Evolutionary conservation across 2,113 vertebrate genomes (phyloP).

Genomic region (Ranitomeya imitator): DNA sequence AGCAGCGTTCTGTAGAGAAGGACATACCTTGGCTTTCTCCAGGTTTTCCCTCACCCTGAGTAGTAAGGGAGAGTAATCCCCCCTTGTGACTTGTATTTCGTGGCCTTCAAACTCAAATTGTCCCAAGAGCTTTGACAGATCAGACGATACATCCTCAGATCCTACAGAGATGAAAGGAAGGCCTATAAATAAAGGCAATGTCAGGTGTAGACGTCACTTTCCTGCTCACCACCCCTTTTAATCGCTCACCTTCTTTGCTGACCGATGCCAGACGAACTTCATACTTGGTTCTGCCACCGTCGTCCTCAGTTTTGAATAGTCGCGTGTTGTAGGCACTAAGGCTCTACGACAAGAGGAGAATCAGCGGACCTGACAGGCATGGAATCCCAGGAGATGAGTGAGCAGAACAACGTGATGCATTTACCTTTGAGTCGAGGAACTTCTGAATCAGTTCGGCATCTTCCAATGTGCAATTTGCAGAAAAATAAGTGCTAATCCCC

Average conservation of each 20-base stretch:
- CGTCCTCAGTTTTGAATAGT: constrained; percentile 78
- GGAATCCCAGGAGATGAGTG: not conserved
- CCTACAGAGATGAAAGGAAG: not conserved
- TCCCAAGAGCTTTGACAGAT: constrained; percentile 72
- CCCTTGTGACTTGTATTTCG: constrained; percentile 79
- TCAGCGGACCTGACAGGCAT: not conserved
- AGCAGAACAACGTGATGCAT: not conserved
- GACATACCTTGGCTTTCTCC: constrained; percentile 78
- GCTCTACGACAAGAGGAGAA: constrained; percentile 70
- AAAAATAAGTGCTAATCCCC: constrained; percentile 91
- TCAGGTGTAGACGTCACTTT: too few relatives aligned
- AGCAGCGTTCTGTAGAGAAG: not conserved
- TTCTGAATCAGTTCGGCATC: constrained; percentile 87
- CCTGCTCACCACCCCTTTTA: too few relatives aligned
- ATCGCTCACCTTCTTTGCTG: constrained; percentile 76
- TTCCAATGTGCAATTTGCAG: constrained; percentile 82
- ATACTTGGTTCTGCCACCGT: constrained; percentile 72
- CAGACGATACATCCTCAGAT: constrained; percentile 66
- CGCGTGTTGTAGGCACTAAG: constrained; percentile 91
- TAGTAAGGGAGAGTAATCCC: constrained; percentile 84
- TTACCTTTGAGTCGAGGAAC: constrained; percentile 87
- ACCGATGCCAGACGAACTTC: constrained; percentile 90
- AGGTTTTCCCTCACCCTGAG: constrained; percentile 80
- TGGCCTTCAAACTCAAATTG: constrained; percentile 77
- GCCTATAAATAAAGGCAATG: not conserved